Base-by-base conservation (phyloP, 2,888 invertebrate species). In the Oscheius sp. region DNA sequence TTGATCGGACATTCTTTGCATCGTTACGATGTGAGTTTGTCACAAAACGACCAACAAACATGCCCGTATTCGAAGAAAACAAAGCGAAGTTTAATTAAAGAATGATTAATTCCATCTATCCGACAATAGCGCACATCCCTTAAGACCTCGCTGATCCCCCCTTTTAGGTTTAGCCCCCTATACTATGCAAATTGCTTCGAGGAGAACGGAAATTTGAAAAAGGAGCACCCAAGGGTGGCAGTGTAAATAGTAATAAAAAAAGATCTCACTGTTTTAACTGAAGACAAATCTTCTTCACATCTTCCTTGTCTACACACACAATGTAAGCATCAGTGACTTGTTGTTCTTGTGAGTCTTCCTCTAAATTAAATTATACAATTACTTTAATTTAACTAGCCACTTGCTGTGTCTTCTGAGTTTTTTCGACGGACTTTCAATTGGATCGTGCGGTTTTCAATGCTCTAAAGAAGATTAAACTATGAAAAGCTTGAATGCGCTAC, bases 401-500 rank as follows among this genome's bases (percentile, higher is more conserved):
- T 38, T 2, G 28, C 14, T 20, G 24, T 20, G 26, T 38, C 59
- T 4, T 68, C 93, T 91, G 86, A 94, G 90, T 62, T 54, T 36
- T 65, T 56, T 41, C 74, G 54, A 86, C 94, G 93, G 76, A 95
- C 94, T 59, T 95, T 91, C 73, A 96, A 90, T 87, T 94, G 94
- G 89, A 96, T 95, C 86, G 94, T 93, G 86, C 94, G 91, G 70
- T 95, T 94, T 87, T 93, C 91, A 86, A 96, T 95, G 88, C 95
- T 95, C 95, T 96, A 91, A 14, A 91, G 91, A 24, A 30, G 28
- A 24, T 14, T 2, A 8, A 12, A 22, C 49, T 50, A 6, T 26
- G 30, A 50, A 50, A 26, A 26, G 41, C 4, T 12, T 17, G 4
- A 20, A 12, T 17, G 6, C 4, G n/a, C 30, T 22, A 59, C 59